These are phyloP conservation scores for Mugil cephalus DNA, from an alignment of 2,113 vertebrate genomes.

Conservation along the genomic window DNA sequence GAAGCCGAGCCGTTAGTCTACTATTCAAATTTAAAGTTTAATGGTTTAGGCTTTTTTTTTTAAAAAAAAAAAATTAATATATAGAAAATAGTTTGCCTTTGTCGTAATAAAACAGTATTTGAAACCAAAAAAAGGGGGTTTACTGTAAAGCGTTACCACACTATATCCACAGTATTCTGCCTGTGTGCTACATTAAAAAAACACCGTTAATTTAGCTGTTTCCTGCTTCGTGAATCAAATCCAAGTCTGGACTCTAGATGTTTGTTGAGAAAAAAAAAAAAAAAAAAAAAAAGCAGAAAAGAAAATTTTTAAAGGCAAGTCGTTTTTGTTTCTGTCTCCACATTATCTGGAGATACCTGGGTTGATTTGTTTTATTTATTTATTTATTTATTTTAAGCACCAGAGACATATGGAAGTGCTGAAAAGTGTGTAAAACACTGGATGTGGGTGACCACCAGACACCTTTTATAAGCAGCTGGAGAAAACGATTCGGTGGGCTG, in stretches of 20 bases:
- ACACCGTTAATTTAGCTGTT: neutral
- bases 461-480: slow-evolving; percentile 69
- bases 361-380: neutral
- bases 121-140: neutral
- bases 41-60: no score
- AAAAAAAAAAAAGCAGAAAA: no score
- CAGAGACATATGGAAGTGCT: slow-evolving; percentile 34
- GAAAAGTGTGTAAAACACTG: slow-evolving; percentile 43
- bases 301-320: no score
- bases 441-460: slow-evolving; percentile 49
- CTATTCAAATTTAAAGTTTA: no score
- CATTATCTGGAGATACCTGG: neutral
- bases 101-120: neutral
- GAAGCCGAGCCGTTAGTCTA: no score
- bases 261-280: neutral
- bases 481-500: slow-evolving; percentile 64
- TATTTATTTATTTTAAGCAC: neutral
- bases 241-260: neutral
- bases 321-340: neutral
- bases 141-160: slow-evolving; percentile 6
- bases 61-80: no score
- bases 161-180: neutral
- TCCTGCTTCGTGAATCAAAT: neutral
- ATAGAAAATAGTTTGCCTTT: no score
- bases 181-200: neutral